Evolutionary conservation across 1,140 invertebrate genomes (phyloP), one percentile per base, ranked within the genome.

Genomic region (Cherax destructor): DNA sequence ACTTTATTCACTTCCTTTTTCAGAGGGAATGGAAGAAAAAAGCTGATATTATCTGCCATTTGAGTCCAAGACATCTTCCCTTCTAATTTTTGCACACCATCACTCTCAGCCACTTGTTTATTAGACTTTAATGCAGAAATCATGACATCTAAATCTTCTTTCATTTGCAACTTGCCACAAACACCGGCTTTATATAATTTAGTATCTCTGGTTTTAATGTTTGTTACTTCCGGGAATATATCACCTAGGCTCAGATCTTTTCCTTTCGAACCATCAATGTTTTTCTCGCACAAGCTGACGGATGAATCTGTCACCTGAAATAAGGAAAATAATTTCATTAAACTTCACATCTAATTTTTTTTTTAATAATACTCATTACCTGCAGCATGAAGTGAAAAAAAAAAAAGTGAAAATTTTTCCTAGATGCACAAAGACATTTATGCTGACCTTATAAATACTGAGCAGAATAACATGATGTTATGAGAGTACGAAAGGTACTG

Each of bases 181-280:
- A 86, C 18, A 10, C 49, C 83, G n/a, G 65, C n/a, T 56, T 13
- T 56, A 18, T 50, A 86, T 11, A 86, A 6, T n/a, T 50, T n/a
- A n/a, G 21, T n/a, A 10, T 76, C 72, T 52, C 61, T 10, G 30
- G 13, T 2, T 30, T 56, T 21, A 30, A 49, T 30, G 3, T 52
- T 47, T n/a, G n/a, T 76, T 10, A 49, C 83, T 24, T 86, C 83
- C 9, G 83, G 83, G 49, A 86, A 86, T 86, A 86, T 76, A 76
- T 86, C 83, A 30, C 3, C 2, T 30, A 86, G 47, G 47, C 83
- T 86, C 41, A 86, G 11, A 76, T 86, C 83, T 52, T 86, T 76
- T 56, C 18, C 18, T 49, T 4, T 47, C 2, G 52, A 79, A 3
- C 4, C 47, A 11, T 30, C 21, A n/a, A 16, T 5, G 21, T 2